These are phyloP conservation scores for Setophaga coronata DNA, from an alignment of 2,113 vertebrate genomes.

Conservation along the genomic window DNA sequence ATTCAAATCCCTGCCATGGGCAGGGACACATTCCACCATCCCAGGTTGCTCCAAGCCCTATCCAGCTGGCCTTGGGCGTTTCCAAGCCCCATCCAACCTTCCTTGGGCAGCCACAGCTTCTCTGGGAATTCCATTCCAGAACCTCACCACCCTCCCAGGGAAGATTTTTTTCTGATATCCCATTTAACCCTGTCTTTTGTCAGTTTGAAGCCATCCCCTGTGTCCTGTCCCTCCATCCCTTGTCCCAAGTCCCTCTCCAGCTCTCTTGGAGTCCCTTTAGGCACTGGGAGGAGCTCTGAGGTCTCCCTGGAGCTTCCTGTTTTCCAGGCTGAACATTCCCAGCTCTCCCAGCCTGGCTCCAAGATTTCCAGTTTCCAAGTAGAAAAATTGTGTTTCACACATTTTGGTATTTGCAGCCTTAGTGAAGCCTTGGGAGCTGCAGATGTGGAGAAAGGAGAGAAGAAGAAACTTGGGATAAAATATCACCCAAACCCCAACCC, in stretches of 20 bases:
- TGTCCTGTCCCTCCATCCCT: background rate
- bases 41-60: accelerated
- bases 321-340: background rate
- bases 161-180: background rate
- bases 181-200: background rate
- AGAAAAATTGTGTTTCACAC: background rate
- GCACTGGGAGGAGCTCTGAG: background rate
- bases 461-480: background rate
- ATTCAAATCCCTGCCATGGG: background rate
- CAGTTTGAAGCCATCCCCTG: background rate
- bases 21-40: background rate
- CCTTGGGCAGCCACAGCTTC: background rate
- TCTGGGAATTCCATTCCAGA: background rate
- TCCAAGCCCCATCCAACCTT: accelerated
- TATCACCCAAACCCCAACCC: background rate
- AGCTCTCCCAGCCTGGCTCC: background rate
- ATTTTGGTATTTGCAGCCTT: accelerated
- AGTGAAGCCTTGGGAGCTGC: background rate
- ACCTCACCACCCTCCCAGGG: accelerated
- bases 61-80: background rate
- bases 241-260: background rate
- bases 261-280: background rate
- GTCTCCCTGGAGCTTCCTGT: accelerated
- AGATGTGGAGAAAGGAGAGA: background rate
- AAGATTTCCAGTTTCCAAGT: background rate